Evolutionary conservation across 2,888 invertebrate species (phyloP).

Genomic region (Drosophila setosimentum): DNA sequence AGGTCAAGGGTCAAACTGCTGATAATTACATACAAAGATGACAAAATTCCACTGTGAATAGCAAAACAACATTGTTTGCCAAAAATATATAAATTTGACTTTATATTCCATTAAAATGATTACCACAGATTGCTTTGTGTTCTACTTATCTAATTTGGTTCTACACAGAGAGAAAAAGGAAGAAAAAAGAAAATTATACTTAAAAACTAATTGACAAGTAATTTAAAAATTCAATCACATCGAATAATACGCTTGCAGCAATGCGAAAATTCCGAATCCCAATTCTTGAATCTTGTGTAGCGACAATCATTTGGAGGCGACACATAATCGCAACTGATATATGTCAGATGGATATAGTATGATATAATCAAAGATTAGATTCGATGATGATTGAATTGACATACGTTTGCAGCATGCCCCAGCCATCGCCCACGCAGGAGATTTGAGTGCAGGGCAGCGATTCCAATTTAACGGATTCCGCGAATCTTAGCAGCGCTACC

Average conservation of each 20-base stretch:
- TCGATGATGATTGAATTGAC: neutral
- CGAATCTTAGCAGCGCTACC: slow-evolving; percentile 35
- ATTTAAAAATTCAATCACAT: slow-evolving; percentile 38
- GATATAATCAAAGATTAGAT: neutral
- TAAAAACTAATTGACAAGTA: neutral
- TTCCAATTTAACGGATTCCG: slow-evolving; percentile 33
- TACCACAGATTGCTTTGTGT: neutral
- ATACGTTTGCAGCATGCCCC: slow-evolving; percentile 59
- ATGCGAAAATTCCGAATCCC: slow-evolving; percentile 34
- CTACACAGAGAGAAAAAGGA: neutral
- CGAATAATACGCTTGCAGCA: slow-evolving; percentile 57
- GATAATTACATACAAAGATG: neutral
- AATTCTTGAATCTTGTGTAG: slow-evolving; percentile 31
- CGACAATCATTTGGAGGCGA: slow-evolving; percentile 41
- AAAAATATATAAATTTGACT: neutral
- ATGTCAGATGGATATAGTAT: neutral
- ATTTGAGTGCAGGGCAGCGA: slow-evolving; percentile 49
- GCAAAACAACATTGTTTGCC: neutral
- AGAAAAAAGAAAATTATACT: neutral
- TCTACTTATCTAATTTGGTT: slow-evolving; percentile 16
- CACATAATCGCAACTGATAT: slow-evolving; percentile 42
- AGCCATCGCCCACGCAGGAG: slow-evolving; percentile 58
- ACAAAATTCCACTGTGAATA: neutral
- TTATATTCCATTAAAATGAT: neutral
- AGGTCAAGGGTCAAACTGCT: neutral